These are phyloP conservation scores for Bugulina stolonifera DNA, from an alignment of 2,888 invertebrate species.

Conservation along the genomic window DNA sequence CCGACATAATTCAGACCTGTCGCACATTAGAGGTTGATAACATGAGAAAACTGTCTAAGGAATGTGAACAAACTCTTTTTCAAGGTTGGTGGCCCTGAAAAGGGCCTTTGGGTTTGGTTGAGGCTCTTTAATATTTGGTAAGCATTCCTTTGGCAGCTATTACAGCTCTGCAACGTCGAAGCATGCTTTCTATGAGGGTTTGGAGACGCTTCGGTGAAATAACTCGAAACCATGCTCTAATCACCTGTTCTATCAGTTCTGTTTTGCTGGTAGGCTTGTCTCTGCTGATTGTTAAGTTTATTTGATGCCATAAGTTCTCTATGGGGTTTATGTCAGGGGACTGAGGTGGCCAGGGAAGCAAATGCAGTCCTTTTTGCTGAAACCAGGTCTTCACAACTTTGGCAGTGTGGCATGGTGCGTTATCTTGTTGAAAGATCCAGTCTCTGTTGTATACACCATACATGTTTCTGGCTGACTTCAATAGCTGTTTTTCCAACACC, in stretches of 20 bases:
- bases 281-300: not conserved
- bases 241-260: not conserved
- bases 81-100: too few relatives aligned
- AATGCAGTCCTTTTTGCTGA: not conserved
- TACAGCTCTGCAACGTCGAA: not conserved
- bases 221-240: not conserved
- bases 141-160: slow-evolving; percentile 2
- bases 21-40: too few relatives aligned
- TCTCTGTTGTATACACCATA: not conserved
- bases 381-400: not conserved
- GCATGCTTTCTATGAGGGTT: slow-evolving; percentile 8
- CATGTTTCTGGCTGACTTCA: slow-evolving; percentile 5
- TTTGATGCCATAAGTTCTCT: slow-evolving; percentile 17
- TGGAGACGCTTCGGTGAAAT: not conserved
- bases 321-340: too few relatives aligned
- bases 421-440: slow-evolving; percentile 14
- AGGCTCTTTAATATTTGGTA: not conserved
- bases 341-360: not conserved
- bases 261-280: slow-evolving; percentile 3
- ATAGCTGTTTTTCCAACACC: not conserved
- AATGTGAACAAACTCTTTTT: too few relatives aligned
- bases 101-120: too few relatives aligned
- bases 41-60: too few relatives aligned
- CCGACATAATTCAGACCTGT: too few relatives aligned
- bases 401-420: not conserved